Evolutionary conservation across 2,113 vertebrate genomes (phyloP).

Genomic region (Burhinus bistriatus): DNA sequence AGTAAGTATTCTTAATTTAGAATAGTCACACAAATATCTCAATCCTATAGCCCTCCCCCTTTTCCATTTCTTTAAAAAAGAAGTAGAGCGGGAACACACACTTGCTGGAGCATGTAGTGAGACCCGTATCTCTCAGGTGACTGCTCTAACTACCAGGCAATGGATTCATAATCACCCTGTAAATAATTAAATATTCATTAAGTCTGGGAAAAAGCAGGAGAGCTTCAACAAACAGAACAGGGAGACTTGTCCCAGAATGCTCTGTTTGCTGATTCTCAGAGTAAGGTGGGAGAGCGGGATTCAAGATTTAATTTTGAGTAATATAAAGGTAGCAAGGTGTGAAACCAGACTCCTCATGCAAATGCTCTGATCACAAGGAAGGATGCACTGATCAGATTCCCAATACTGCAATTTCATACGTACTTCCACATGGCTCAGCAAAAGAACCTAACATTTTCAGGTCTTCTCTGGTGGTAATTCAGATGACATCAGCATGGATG

Average conservation of each 20-base stretch:
- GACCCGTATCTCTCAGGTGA: not conserved
- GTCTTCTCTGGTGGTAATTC: not conserved
- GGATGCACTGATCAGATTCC: not conserved
- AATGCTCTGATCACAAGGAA: not conserved
- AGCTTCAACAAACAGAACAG: not conserved
- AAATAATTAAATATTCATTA: slow-evolving; percentile 45
- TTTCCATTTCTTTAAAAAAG: not conserved
- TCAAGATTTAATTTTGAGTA: not conserved
- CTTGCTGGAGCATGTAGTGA: not conserved
- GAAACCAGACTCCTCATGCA: not conserved
- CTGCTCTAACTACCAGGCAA: not conserved
- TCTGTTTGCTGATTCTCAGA: not conserved
- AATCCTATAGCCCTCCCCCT: not conserved
- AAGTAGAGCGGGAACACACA: not conserved
- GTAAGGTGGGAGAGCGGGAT: not conserved
- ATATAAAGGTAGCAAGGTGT: not conserved
- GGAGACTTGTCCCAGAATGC: not conserved
- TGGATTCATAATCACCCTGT: not conserved
- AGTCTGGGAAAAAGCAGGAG: not conserved
- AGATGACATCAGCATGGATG: not conserved
- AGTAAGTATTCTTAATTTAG: not conserved
- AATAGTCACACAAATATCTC: not conserved
- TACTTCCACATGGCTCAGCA: not conserved
- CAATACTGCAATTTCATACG: fast-evolving
- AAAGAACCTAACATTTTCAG: not conserved